phyloP scores from a whole-genome alignment of 2,797 vertebrate genomes.

The Setipinna tenuifilis region DNA sequence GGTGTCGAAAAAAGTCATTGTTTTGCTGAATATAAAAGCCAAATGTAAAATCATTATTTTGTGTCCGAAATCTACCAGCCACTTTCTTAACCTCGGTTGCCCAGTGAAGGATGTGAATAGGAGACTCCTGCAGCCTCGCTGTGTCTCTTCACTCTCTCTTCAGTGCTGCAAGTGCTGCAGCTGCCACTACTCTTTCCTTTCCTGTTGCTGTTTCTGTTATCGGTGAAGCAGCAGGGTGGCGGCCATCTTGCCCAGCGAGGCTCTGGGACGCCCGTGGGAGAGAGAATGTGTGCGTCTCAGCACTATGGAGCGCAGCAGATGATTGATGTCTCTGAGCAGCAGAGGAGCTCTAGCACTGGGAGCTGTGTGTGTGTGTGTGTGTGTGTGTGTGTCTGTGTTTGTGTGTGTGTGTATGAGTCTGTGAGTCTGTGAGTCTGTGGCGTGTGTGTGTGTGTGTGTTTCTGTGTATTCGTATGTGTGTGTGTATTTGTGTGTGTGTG shows the following conservation, averaged over 20 bases:
- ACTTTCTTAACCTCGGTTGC: not conserved
- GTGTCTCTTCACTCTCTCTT: not conserved
- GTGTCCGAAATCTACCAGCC: too few relatives aligned
- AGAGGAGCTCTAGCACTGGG: not conserved
- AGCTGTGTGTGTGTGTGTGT: not conserved
- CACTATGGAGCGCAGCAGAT: slow-evolving; percentile 1
- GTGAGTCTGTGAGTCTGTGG: not conserved
- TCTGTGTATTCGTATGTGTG: not conserved
- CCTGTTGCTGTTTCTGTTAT: not conserved
- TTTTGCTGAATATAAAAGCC: too few relatives aligned
- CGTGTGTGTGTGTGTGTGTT: not conserved
- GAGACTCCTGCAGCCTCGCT: not conserved
- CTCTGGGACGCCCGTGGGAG: not conserved
- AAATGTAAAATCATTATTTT: too few relatives aligned
- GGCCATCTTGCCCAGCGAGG: not conserved
- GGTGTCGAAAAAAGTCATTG: too few relatives aligned
- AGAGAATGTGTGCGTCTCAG: not conserved
- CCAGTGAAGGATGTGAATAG: not conserved
- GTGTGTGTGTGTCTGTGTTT: not conserved
- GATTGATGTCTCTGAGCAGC: slow-evolving; percentile 27
- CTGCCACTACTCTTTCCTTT: not conserved
- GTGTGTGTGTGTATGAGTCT: not conserved
- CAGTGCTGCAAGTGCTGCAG: not conserved
- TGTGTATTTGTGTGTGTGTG: too few relatives aligned
- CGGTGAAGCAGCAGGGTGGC: not conserved